Percentiles rank a stretch among this genome's conserved stretches.
phyloP scores from a whole-genome alignment of 2,113 vertebrate species.

The Ophthalmolycus amberensis region DNA sequence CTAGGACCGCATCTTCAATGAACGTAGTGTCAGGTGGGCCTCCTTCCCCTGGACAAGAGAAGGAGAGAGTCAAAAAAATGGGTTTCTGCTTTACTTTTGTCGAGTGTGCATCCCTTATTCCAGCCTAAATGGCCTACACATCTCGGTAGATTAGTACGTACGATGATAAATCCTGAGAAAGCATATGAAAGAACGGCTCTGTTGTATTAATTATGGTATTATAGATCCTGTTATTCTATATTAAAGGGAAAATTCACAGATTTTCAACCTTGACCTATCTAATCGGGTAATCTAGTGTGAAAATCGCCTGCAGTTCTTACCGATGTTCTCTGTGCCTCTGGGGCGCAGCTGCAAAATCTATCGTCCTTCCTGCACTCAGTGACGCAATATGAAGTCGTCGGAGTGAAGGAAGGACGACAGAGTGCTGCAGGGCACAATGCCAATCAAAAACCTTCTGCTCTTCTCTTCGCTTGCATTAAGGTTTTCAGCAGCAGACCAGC shows the following conservation, averaged over 20 bases:
- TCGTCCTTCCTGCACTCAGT: too few relatives aligned
- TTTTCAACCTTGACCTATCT: too few relatives aligned
- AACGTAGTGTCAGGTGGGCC: constrained; percentile 97
- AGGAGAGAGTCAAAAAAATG: constrained; percentile 7
- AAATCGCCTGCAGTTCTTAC: too few relatives aligned
- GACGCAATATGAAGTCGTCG: too few relatives aligned
- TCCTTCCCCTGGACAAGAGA: constrained; percentile 87
- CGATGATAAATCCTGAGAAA: constrained; percentile 10
- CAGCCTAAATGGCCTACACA: constrained; percentile 5
- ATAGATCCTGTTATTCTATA: constrained; percentile 6
- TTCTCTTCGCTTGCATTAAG: too few relatives aligned
- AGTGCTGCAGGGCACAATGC: too few relatives aligned
- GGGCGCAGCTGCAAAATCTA: too few relatives aligned
- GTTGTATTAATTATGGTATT: not conserved
- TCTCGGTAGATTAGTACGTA: constrained; percentile 1
- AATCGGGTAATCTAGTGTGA: too few relatives aligned
- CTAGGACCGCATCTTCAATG: constrained; percentile 98
- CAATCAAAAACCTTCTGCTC: too few relatives aligned
- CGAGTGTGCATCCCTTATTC: not conserved
- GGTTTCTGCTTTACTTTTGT: constrained; percentile 15
- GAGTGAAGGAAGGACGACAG: too few relatives aligned
- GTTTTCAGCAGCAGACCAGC: too few relatives aligned
- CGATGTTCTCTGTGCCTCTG: too few relatives aligned
- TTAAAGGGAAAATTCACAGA: not conserved
- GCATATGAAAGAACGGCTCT: constrained; percentile 15